phyloP scores from a whole-genome alignment of 2,888 invertebrate species.

The Caenorhabditis plicata region DNA sequence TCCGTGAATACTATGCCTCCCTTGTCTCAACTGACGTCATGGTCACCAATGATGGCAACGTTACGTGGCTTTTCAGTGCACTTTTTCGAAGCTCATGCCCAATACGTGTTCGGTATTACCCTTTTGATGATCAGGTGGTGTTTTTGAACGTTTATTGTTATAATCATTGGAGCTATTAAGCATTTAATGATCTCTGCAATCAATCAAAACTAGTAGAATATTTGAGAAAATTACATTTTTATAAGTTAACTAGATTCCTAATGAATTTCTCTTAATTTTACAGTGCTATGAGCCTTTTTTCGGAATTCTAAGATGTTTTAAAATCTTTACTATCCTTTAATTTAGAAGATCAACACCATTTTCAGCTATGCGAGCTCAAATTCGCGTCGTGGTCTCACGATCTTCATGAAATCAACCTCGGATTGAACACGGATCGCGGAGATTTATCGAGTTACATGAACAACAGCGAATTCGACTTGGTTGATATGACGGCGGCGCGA shows the following conservation, averaged over 20 bases:
- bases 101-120: conserved; percentile 71
- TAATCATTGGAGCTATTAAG: too few species aligned
- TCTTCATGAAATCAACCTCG: conserved; percentile 71
- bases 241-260: neutral
- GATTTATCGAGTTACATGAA: conserved; percentile 85
- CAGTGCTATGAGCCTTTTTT: too few species aligned
- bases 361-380: conserved; percentile 70
- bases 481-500: conserved; percentile 67
- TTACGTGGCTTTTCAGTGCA: conserved; percentile 71
- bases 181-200: too few species aligned
- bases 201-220: neutral
- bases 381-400: conserved; percentile 72
- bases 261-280: too few species aligned
- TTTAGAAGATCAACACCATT: conserved; percentile 1
- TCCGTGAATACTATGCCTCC: conserved; percentile 67
- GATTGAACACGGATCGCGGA: conserved; percentile 77
- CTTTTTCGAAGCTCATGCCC: conserved; percentile 67
- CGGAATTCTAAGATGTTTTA: too few species aligned
- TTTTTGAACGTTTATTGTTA: too few species aligned
- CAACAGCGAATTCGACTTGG: conserved; percentile 85
- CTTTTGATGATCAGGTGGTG: conserved; percentile 70
- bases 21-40: conserved; percentile 71
- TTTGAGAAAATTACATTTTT: neutral
- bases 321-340: too few species aligned
- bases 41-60: conserved; percentile 69